A percentile compares a stretch with the other conserved stretches of the same genome.
These are phyloP conservation scores for Bradypodion ventrale DNA, from an alignment of 2,797 vertebrate species.

Conservation along the genomic window DNA sequence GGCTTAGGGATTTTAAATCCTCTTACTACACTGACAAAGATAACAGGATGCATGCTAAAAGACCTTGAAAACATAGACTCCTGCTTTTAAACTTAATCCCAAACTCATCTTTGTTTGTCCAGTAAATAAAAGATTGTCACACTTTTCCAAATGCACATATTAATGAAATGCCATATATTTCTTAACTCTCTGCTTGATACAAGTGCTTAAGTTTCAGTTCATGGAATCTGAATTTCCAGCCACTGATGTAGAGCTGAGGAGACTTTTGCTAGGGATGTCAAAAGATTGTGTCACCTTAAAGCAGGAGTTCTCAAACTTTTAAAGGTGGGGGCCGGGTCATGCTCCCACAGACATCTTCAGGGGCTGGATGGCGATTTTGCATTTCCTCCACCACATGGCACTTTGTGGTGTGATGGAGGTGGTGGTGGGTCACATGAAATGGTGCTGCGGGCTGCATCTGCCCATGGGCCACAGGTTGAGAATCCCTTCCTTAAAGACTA, in stretches of 20 bases:
- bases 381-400: too few species aligned
- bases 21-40: constrained; percentile 44
- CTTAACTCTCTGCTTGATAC: neutral
- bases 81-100: constrained; percentile 28
- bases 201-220: neutral
- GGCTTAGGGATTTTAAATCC: constrained; percentile 23
- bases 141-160: constrained; percentile 16
- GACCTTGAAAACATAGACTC: constrained; percentile 27
- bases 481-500: too few species aligned
- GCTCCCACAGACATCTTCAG: too few species aligned
- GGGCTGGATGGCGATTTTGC: too few species aligned
- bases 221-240: neutral
- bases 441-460: too few species aligned
- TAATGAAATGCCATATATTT: neutral
- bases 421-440: too few species aligned
- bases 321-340: too few species aligned
- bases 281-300: too few species aligned
- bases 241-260: neutral
- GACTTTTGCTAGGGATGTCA: neutral
- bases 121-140: neutral
- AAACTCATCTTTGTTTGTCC: neutral
- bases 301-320: too few species aligned
- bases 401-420: too few species aligned
- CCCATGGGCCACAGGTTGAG: too few species aligned
- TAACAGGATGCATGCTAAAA: constrained; percentile 55